Evolutionary conservation across 2,888 invertebrate species (phyloP), one percentile per base, ranked within the genome.

Genomic region (Erebia aethiops): DNA sequence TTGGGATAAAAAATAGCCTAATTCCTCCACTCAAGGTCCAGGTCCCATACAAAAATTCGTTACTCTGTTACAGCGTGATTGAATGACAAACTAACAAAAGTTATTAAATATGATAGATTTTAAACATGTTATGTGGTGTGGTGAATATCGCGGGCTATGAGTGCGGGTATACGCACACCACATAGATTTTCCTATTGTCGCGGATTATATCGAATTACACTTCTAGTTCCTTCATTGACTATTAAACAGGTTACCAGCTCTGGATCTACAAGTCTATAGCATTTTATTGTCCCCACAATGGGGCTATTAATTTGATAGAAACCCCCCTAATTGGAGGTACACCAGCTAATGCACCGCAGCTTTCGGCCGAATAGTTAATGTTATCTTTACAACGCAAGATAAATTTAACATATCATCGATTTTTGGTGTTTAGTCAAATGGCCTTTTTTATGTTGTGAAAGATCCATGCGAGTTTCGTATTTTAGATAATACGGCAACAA

Each of bases 291-390:
- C 77, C 70, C 75, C 60, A 73, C 76, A 74, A 81, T 77, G 73
- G 76, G 77, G 68, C 80, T 78, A 81, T 82, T 81, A 82, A 82
- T 81, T 79, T 81, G 79, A 80, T 81, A 78, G 80, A 77, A 78
- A 79, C 72, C 78, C 73, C 74, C 76, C 80, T 83, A 82, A 83
- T 83, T 83, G 80, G 79, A 79, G 80, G 81, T 78, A 82, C 76
- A 49, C 77, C 75, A 63, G 63, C 70, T 72, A 67, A 74, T 76
- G 75, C 75, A 70, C 71, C 74, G 74, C 67, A 72, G 75, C 75
- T 76, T 71, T 73, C 73, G 70, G 71, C 74, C 72, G 57, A 65
- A 69, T 72, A 71, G 78, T 80, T 80, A 77, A 75, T 78, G 77
- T 80, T 81, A 82, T 82, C 82, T 82, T 82, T 81, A 82, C 77